Evolutionary conservation across 1,140 invertebrate species (phyloP).

Genomic region (Lutraria rhynchaena): DNA sequence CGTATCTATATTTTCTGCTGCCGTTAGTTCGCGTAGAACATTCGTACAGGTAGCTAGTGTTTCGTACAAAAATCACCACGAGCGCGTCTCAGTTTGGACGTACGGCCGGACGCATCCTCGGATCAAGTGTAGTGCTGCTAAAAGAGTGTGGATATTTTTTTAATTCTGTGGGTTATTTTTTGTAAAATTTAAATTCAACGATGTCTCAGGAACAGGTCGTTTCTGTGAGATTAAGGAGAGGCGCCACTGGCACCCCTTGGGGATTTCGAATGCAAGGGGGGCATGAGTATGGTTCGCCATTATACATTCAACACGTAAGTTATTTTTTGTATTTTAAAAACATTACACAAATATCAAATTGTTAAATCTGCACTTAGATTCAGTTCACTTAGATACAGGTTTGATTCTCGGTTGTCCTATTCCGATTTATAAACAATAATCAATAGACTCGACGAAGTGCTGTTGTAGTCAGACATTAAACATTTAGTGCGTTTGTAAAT

Average conservation of each 20-base stretch:
- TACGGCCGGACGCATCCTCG: conserved; percentile 19
- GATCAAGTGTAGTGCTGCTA: conserved; percentile 15
- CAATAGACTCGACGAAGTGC: no score
- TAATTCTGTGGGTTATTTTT: conserved; percentile 1
- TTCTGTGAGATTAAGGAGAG: conserved; percentile 67
- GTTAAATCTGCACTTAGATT: no score
- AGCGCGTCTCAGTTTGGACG: conserved; percentile 33
- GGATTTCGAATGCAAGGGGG: conserved; percentile 95
- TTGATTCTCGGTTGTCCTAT: no score
- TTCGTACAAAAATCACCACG: conserved; percentile 12
- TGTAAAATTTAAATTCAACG: background rate
- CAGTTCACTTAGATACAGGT: no score
- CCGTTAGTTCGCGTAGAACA: conserved; percentile 3
- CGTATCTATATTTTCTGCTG: conserved; percentile 1
- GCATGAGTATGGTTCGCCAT: conserved; percentile 91
- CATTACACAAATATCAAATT: no score
- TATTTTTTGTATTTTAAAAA: background rate
- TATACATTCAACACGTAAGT: conserved; percentile 83
- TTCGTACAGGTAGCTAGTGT: conserved; percentile 11
- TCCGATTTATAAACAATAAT: no score
- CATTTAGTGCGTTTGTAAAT: no score
- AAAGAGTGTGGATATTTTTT: conserved; percentile 4
- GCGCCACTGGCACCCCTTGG: conserved; percentile 87
- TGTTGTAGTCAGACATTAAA: no score
- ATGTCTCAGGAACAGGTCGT: conserved; percentile 46